phyloP scores from a whole-genome alignment of 2,888 invertebrate genomes.

The Malthinus flaveolus region DNA sequence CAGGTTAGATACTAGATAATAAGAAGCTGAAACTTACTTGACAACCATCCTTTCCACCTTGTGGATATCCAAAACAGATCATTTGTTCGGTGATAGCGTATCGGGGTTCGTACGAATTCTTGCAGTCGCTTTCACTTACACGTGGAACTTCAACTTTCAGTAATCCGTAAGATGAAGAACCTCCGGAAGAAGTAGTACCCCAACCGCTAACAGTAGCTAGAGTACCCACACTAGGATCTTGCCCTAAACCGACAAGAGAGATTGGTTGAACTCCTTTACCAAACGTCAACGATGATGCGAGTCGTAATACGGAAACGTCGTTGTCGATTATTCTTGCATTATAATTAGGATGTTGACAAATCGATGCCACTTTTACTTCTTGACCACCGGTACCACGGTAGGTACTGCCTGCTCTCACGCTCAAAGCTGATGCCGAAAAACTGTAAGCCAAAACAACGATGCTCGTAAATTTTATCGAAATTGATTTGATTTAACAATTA shows the following conservation, averaged over 20 bases:
- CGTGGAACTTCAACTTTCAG: neutral
- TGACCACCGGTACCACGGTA: neutral
- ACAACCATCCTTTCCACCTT: constrained; percentile 9
- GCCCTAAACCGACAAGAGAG: neutral
- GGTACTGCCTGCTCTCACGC: constrained; percentile 8
- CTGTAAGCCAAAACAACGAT: too few species aligned
- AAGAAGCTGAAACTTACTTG: neutral
- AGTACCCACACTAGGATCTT: neutral
- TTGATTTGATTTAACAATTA: too few species aligned
- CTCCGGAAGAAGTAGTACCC: neutral
- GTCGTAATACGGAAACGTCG: constrained; percentile 6
- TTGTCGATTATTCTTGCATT: neutral
- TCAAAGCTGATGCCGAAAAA: neutral
- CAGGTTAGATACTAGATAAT: neutral
- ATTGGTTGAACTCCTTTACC: neutral
- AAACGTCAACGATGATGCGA: neutral
- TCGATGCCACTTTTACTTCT: neutral
- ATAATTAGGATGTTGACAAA: neutral
- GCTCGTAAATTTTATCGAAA: too few species aligned
- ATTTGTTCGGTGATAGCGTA: neutral
- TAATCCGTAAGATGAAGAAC: neutral
- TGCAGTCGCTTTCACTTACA: neutral
- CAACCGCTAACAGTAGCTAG: neutral
- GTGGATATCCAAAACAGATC: neutral
- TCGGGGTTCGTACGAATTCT: neutral